Evolutionary conservation across 2,888 invertebrate genomes (phyloP), one percentile per base, ranked within the genome.

Genomic region (Elysia crispata): DNA sequence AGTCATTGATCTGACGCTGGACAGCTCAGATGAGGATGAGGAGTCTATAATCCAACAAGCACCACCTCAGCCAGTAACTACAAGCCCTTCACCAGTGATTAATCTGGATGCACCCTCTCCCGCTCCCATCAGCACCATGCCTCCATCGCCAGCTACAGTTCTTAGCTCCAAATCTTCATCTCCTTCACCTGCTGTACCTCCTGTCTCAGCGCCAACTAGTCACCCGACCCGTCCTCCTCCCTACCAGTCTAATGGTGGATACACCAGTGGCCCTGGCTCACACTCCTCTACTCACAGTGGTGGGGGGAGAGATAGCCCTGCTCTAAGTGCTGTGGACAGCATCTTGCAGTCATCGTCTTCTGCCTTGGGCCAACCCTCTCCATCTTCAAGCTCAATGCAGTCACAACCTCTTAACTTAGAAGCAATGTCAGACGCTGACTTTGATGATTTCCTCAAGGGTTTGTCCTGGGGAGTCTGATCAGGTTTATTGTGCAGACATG

Each of bases 1-100:
- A 31, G 87, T 90, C 25, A 89, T 91, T 73, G 91, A 91, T 83
- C 83, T 91, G 70, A 91, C 91, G 18, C 75, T 86, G 64, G 87
- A 88, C 79, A 89, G 88, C 82, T 87, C 88, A 20, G 90, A 90
- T 76, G 90, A 90, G 23, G 89, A 89, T 30, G 87, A 86, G 30
- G 82, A 84, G 49, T 72, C 76, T 15, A 82, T 41, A 41, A 41
- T 41, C 41, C 41, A 41, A 41, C 41, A 41, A 41, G 41, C 72
- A 64, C 76, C 31, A 57, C 80, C 30, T 23, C 69, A 74, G 60
- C 82, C 83, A 69, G 57, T 76, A 41, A 41, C 41, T 41, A 79
- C 70, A 82, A 70, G 76, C 54, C 80, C 67, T 85, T 87, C 88
- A 57, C 84, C 85, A 31, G 86, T 88, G 67, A 87, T 89, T 69